Conservation (phyloP, 2,888 invertebrate genomes). For the Drosophila testacea region DNA sequence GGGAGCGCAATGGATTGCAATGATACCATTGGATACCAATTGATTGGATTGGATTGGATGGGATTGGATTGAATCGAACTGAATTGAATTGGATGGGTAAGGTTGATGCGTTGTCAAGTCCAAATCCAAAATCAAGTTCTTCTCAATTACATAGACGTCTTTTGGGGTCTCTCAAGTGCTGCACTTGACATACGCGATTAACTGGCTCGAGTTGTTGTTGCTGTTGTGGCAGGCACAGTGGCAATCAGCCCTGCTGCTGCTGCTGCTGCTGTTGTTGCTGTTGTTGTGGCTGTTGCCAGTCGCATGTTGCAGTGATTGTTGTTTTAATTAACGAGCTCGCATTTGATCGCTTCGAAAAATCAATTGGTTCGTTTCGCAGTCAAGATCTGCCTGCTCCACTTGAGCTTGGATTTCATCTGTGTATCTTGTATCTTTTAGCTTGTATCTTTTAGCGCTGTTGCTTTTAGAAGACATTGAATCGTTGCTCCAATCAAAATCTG, state of each 20-base stretch:
- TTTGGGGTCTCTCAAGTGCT: constrained; percentile 43
- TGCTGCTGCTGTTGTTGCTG: constrained; percentile 14
- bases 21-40: neutral
- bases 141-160: constrained; percentile 57
- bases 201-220: constrained; percentile 44
- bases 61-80: neutral
- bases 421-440: constrained; percentile 25
- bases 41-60: neutral
- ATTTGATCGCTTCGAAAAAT: constrained; percentile 38
- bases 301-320: constrained; percentile 62
- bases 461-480: constrained; percentile 53
- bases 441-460: constrained; percentile 22
- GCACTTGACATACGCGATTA: constrained; percentile 62
- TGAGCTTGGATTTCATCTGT: constrained; percentile 65
- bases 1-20: neutral
- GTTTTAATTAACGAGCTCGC: constrained; percentile 75
- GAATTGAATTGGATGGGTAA: constrained; percentile 9
- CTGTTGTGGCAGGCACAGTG: constrained; percentile 26
- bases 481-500: constrained; percentile 37
- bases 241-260: constrained; percentile 32
- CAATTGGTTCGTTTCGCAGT: constrained; percentile 57
- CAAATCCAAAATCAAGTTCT: constrained; percentile 58
- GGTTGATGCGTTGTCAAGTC: constrained; percentile 18
- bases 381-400: constrained; percentile 50
- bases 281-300: constrained; percentile 22